Base-by-base conservation (phyloP, 2,113 vertebrate species). In the Mixornis gularis region DNA sequence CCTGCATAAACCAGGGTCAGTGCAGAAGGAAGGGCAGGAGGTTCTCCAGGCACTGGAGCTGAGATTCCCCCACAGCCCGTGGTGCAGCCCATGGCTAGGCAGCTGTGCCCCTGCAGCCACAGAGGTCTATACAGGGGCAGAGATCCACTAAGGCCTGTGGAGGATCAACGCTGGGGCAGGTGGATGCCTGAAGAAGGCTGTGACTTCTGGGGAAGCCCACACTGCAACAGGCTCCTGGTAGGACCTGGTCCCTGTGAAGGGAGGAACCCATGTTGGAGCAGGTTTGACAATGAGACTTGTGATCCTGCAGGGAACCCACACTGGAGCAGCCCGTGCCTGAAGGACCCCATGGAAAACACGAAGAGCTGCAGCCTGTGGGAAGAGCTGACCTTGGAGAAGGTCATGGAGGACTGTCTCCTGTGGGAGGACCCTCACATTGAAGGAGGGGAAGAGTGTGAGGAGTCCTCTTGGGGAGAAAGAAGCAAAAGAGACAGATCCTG, bases 401-500 rank as follows among this genome's bases (percentile, higher is more conserved):
- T 53, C 1, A 5, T 40, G 52, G 8, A 38, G 18, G 9, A 30
- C 15, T 20, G 8, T 62, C 7, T 56, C 29, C 36, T 5, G 1
- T 62, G 41, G 32, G 26, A 8, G 7, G 4, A 21, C 46, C 7
- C 17, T 29, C 22, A 36, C 0, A 0, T 0, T 40, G 56, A 10
- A 70, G 12, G 26, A 43, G 18, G 6, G 10, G 12, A 41, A 38
- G 29, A 55, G 12, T 8, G 9, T 13, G 41, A 41, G 17, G 17
- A 34, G 43, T 41, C 36, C 12, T 49, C 49, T 40, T 56, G 41
- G 32, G 24, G n/a, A 62, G 5, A 15, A 59, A 60, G 14, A 30
- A 63, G 27, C 3, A 2, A 12, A 22, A 77, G 38, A 58, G 30
- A 34, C 11, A 65, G 20, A 0, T 1, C 41, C 9, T 52, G 52